Evolutionary conservation across 1,140 invertebrate genomes (phyloP).

Genomic region (Drosophila repleta): DNA sequence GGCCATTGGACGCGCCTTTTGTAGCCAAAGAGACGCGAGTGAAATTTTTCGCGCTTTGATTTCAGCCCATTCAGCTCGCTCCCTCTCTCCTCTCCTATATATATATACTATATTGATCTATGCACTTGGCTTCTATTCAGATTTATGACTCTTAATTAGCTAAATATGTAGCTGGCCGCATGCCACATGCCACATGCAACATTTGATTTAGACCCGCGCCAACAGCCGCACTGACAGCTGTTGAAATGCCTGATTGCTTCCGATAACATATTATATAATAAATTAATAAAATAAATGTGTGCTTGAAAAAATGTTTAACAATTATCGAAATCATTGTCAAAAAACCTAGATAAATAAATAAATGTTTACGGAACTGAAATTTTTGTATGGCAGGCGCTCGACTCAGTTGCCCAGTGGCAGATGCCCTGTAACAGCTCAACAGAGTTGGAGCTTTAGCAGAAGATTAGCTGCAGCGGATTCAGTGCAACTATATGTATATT

Average conservation of each 20-base stretch:
- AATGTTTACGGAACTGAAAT: neutral
- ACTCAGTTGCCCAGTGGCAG: neutral
- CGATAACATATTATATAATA: neutral
- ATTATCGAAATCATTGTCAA: conserved; percentile 9
- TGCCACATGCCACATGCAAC: conserved; percentile 43
- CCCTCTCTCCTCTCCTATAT: neutral
- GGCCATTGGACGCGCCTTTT: conserved; percentile 43
- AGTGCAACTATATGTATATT: too few species aligned
- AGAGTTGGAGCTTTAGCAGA: too few species aligned
- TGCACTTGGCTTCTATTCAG: conserved; percentile 17
- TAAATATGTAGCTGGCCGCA: conserved; percentile 57
- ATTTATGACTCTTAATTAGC: conserved; percentile 77
- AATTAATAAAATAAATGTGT: neutral
- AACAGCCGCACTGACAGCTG: conserved; percentile 5
- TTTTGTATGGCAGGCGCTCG: too few species aligned
- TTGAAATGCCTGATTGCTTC: neutral
- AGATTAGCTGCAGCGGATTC: too few species aligned
- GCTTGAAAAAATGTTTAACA: neutral
- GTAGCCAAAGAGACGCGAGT: conserved; percentile 17
- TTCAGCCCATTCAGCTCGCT: conserved; percentile 31
- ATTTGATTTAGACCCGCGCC: conserved; percentile 39
- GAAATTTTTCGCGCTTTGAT: conserved; percentile 54
- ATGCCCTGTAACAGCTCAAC: neutral
- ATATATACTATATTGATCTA: conserved; percentile 8
- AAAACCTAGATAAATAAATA: neutral